Conservation (phyloP, 2,797 vertebrate genomes). For the Rhabdophis nuchalis region DNA sequence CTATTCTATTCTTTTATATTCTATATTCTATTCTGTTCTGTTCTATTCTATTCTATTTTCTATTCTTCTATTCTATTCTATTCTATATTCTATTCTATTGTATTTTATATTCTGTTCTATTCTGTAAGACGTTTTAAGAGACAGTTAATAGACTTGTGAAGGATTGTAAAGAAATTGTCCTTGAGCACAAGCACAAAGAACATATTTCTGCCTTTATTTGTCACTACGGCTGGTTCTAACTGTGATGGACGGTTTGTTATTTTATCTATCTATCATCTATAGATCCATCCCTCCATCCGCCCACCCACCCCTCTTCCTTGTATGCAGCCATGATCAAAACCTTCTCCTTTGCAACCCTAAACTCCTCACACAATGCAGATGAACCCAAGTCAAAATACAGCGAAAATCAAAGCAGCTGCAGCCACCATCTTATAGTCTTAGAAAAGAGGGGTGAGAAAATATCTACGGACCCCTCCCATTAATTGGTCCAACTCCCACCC, state of each 20-base stretch:
- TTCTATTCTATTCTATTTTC: no score
- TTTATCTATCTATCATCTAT: neutral
- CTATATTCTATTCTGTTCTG: no score
- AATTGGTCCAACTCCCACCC: no score
- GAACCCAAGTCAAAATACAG: neutral
- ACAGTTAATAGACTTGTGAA: neutral
- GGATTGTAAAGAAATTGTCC: neutral
- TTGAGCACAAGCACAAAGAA: neutral
- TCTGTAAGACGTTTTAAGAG: neutral
- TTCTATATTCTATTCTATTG: no score
- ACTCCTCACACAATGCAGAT: neutral
- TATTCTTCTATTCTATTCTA: no score
- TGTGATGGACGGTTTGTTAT: neutral
- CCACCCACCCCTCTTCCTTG: neutral
- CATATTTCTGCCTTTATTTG: neutral
- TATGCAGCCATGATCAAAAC: neutral
- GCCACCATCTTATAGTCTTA: neutral
- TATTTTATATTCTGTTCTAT: no score
- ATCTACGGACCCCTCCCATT: no score
- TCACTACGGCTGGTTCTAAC: neutral
- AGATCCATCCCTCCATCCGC: no score
- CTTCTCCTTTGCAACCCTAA: neutral
- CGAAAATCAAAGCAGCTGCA: neutral
- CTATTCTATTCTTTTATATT: no score
- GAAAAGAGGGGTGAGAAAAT: no score